Evolutionary conservation across 2,797 vertebrate species (phyloP), one percentile per base, ranked within the genome.

Genomic region (Acipenser transmontanus): DNA sequence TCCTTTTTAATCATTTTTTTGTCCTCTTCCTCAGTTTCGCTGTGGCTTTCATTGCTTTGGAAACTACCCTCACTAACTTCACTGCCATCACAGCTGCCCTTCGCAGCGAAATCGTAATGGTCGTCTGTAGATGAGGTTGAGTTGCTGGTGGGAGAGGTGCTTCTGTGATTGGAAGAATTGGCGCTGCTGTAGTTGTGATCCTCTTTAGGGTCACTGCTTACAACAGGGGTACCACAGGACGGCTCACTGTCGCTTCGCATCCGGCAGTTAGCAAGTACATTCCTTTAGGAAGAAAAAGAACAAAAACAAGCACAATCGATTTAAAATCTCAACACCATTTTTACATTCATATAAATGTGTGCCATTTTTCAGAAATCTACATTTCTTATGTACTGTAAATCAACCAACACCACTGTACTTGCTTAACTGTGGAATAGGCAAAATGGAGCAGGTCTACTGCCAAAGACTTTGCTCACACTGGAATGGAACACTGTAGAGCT

Each of bases 131-230:
- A 89, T 1, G 90, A 91, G 54, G 83, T n/a, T 9, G 84, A 85
- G 82, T 90, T 87, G 78, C 81, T 90, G 65, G 90, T 78, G 47
- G 93, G 92, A 2, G 93, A 91, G 65, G 91, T 84, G 74, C 93
- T 85, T 74, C 89, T 77, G 71, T 87, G 81, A 73, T 81, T 89
- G 82, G 91, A 88, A 77, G 94, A 91, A 84, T 93, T 95, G 84
- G 93, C 94, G 74, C 92, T 96, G 88, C 94, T 96, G 82, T 98
- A 97, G 68, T 93, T 98, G 89, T 97, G 95, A 75, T 99, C 96
- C 73, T 97, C 94, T 84, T 97, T 93, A 52, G 93, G 93, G 85
- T 97, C 95, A 51, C 94, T 94, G 2, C 93, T 92, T 68, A 89
- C 92, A 7, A 89, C 89, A 0, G 91, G 92, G 17, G 92, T 93